phyloP scores from a whole-genome alignment of 2,797 vertebrate genomes.

The Typhlichthys subterraneus region DNA sequence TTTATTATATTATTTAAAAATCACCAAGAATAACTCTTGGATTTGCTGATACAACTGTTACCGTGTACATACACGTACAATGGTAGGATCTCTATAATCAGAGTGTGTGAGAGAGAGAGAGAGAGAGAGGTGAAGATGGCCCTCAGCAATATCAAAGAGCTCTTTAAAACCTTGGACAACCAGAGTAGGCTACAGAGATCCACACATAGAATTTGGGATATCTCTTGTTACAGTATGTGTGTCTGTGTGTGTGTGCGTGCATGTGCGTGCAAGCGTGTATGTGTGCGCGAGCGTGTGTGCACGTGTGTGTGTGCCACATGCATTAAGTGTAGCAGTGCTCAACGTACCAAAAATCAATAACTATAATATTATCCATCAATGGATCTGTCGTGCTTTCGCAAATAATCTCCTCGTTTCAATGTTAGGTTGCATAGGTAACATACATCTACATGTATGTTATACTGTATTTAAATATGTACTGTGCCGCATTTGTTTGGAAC shows the following conservation, averaged over 20 bases:
- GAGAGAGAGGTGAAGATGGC: slow-evolving; percentile 41
- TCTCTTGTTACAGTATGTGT: slow-evolving; percentile 36
- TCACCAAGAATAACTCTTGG: slow-evolving; percentile 16
- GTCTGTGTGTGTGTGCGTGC: slow-evolving; percentile 30
- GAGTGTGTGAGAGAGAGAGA: slow-evolving; percentile 30
- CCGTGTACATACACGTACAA: not conserved
- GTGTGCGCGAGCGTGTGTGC: slow-evolving; percentile 4
- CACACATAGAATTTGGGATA: slow-evolving; percentile 38
- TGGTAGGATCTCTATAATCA: no score
- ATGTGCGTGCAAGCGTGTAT: slow-evolving; percentile 16
- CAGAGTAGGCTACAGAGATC: slow-evolving; percentile 46
- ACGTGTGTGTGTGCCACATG: slow-evolving; percentile 25
- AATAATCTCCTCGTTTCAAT: no score
- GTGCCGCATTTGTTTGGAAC: not conserved
- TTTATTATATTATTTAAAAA: slow-evolving; percentile 13
- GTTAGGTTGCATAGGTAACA: no score
- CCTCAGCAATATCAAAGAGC: slow-evolving; percentile 33
- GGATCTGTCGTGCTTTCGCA: no score
- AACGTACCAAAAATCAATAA: no score
- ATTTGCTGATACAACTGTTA: not conserved
- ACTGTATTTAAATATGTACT: no score
- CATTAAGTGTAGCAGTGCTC: slow-evolving; percentile 24
- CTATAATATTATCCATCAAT: no score
- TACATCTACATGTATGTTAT: no score
- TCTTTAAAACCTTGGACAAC: slow-evolving; percentile 59